Evolutionary conservation across 2,888 invertebrate species (phyloP).

Genomic region (Mellilla xanthometata): DNA sequence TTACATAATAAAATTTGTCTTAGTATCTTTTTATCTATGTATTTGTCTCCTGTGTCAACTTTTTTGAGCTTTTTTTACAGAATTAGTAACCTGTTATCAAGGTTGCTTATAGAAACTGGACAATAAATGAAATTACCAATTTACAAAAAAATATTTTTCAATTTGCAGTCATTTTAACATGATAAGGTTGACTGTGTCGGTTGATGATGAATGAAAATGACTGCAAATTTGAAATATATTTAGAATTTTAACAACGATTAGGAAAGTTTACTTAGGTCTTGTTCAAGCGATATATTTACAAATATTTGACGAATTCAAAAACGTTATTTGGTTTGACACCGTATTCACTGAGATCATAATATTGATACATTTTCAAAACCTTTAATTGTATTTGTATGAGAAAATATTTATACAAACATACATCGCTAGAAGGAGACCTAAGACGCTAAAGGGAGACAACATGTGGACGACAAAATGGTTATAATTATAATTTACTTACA

Average conservation of each 20-base stretch:
- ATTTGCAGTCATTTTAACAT: conserved; percentile 7
- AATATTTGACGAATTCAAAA: too few relatives aligned
- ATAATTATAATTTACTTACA: conserved; percentile 77
- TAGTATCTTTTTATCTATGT: conserved; percentile 58
- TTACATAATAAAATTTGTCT: conserved; percentile 81
- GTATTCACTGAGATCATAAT: too few relatives aligned
- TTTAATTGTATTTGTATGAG: too few relatives aligned
- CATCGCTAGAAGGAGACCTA: conserved; percentile 63
- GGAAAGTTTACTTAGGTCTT: conserved; percentile 22
- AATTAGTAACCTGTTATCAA: too few relatives aligned
- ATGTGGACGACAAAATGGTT: conserved; percentile 69
- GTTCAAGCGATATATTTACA: conserved; percentile 26
- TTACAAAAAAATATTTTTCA: conserved; percentile 4
- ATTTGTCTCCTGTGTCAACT: conserved; percentile 61
- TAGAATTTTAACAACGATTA: conserved; percentile 4
- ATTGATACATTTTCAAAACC: too few relatives aligned
- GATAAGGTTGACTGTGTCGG: neutral
- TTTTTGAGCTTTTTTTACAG: neutral
- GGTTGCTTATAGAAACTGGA: too few relatives aligned
- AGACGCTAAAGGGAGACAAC: conserved; percentile 36
- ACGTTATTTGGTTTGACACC: too few relatives aligned
- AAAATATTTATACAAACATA: conserved; percentile 27
- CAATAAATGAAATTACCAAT: neutral
- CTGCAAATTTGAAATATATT: conserved; percentile 16
- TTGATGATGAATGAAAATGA: conserved; percentile 7